A percentile compares a stretch with the other conserved stretches of the same genome.
Conservation (phyloP, 2,797 vertebrate species). For the Amblyraja radiata region DNA sequence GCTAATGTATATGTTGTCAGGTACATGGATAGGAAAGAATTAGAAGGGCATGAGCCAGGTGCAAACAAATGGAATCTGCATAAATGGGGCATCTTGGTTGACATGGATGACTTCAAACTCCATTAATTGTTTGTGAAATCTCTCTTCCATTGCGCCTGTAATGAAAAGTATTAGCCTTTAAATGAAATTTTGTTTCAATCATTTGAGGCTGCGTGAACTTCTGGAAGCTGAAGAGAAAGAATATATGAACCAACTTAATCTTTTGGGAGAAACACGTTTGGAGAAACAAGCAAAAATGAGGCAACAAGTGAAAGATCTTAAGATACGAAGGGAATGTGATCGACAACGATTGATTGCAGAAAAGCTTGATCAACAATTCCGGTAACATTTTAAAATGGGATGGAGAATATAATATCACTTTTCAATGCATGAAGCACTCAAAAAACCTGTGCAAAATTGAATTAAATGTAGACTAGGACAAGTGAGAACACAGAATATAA, state of each 20-base stretch:
- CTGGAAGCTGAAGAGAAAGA: slow-evolving; percentile 69
- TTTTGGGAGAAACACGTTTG: slow-evolving; percentile 56
- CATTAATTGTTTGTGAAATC: neutral
- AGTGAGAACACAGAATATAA: neutral
- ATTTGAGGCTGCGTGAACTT: slow-evolving; percentile 65
- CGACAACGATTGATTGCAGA: slow-evolving; percentile 64
- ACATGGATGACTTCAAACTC: neutral
- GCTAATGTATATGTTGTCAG: no score
- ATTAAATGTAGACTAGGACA: neutral
- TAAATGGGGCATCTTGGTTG: no score
- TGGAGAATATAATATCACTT: neutral
- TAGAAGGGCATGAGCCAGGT: no score
- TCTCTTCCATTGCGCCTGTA: neutral
- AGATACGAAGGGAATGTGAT: slow-evolving; percentile 68
- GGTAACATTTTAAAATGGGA: slow-evolving; percentile 53
- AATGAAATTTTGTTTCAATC: slow-evolving; percentile 37
- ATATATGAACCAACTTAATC: slow-evolving; percentile 62
- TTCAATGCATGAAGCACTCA: neutral
- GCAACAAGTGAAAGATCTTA: slow-evolving; percentile 57
- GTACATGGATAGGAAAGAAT: no score
- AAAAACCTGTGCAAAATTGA: neutral
- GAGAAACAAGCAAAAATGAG: slow-evolving; percentile 66
- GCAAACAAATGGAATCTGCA: no score
- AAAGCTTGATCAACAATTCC: slow-evolving; percentile 78
- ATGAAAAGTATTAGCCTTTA: neutral